A percentile compares a stretch with the other conserved stretches of the same genome.
phyloP scores from a whole-genome alignment of 1,140 invertebrate species.

The Gryllus bimaculatus region DNA sequence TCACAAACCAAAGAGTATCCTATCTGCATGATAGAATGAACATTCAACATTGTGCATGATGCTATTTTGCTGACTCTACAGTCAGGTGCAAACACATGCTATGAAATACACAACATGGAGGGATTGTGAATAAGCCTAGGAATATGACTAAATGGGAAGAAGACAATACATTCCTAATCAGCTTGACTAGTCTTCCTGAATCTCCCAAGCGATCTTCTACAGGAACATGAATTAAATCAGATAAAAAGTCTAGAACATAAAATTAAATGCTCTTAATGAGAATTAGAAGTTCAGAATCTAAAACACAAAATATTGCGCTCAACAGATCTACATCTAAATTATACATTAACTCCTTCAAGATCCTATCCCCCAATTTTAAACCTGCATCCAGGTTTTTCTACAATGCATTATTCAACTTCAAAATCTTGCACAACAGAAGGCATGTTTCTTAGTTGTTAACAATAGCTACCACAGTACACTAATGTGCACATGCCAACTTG shows the following conservation, averaged over 20 bases:
- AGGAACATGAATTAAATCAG: neutral
- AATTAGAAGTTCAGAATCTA: too few relatives aligned
- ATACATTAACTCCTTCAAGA: too few relatives aligned
- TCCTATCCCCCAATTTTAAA: too few relatives aligned
- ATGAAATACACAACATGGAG: neutral
- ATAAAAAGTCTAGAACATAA: neutral
- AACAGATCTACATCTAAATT: too few relatives aligned
- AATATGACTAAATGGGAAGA: neutral
- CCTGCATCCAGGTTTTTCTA: too few relatives aligned
- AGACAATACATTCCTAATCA: neutral
- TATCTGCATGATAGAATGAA: neutral
- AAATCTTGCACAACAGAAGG: too few relatives aligned
- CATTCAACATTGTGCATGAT: neutral
- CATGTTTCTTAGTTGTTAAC: too few relatives aligned
- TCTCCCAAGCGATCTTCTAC: neutral
- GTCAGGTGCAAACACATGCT: slow-evolving; percentile 3
- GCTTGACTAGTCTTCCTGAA: neutral
- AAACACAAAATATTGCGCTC: too few relatives aligned
- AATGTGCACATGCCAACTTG: too few relatives aligned
- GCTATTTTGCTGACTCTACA: neutral
- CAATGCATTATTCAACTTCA: too few relatives aligned
- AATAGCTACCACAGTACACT: too few relatives aligned
- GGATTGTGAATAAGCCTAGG: neutral
- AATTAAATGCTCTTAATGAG: neutral
- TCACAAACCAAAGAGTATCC: neutral